phyloP scores from a whole-genome alignment of 1,140 invertebrate genomes.

The Caerostris extrusa region DNA sequence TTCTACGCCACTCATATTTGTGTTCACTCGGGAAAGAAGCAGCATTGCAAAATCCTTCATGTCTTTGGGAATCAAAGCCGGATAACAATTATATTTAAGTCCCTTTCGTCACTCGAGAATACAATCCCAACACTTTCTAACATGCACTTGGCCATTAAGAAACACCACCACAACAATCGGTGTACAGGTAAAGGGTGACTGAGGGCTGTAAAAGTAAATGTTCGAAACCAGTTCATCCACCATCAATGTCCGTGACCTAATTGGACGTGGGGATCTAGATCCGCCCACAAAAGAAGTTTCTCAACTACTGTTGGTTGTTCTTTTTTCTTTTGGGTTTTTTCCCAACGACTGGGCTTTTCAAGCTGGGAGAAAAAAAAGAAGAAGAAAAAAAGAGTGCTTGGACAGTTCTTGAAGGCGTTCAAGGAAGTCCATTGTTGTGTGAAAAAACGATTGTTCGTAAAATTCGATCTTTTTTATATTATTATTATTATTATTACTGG shows the following conservation, averaged over 20 bases:
- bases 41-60: neutral
- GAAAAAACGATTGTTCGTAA: neutral
- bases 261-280: slow-evolving; percentile 47
- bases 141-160: neutral
- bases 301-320: neutral
- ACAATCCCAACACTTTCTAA: neutral
- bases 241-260: slow-evolving; percentile 38
- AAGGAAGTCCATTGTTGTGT: neutral
- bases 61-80: neutral
- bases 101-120: neutral
- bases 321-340: neutral
- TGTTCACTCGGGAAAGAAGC: neutral
- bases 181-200: slow-evolving; percentile 6
- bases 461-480: too few species aligned
- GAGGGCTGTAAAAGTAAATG: neutral
- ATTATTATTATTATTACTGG: too few species aligned
- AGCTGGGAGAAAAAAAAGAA: neutral
- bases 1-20: neutral
- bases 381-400: neutral
- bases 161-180: neutral
- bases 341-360: neutral
- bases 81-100: neutral
- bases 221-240: slow-evolving; percentile 53
- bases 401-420: neutral
- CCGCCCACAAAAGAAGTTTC: slow-evolving; percentile 49